Percentiles rank a stretch among this genome's conserved stretches.
Conservation (phyloP, 2,113 vertebrate species). For the Stigmatopora argus region DNA sequence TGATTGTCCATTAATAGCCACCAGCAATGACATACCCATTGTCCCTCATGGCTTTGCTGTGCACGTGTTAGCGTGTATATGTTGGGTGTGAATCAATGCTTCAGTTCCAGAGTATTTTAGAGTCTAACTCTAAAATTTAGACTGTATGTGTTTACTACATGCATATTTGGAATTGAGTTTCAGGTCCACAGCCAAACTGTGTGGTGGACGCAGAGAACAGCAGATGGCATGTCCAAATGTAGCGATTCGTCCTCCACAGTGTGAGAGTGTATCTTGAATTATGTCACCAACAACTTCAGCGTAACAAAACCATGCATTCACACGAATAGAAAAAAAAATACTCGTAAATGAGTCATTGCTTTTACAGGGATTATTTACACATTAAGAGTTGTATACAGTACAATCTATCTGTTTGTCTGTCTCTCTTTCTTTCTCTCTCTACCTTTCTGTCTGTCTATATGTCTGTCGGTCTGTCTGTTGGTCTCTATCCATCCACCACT, state of each 20-base stretch:
- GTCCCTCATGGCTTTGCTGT: slow-evolving; percentile 25
- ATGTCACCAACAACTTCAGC: slow-evolving; percentile 8
- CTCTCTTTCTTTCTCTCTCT: too few relatives aligned
- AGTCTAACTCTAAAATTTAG: slow-evolving; percentile 4
- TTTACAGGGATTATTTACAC: slow-evolving; percentile 17
- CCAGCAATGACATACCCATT: slow-evolving; percentile 49
- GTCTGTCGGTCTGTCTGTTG: too few relatives aligned
- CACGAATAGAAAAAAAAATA: slow-evolving; percentile 30
- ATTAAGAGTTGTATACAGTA: neutral
- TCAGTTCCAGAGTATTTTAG: slow-evolving; percentile 9
- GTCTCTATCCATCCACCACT: too few relatives aligned
- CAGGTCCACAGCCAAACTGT: slow-evolving; percentile 42
- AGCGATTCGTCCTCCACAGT: slow-evolving; percentile 34
- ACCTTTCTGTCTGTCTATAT: too few relatives aligned
- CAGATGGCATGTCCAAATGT: slow-evolving; percentile 66
- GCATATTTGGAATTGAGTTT: slow-evolving; percentile 31
- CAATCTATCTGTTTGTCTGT: too few relatives aligned
- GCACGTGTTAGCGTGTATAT: slow-evolving; percentile 3
- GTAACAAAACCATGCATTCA: slow-evolving; percentile 18
- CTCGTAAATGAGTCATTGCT: slow-evolving; percentile 33
- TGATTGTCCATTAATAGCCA: slow-evolving; percentile 68
- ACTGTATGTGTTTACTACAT: slow-evolving; percentile 20
- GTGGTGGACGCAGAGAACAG: slow-evolving; percentile 41
- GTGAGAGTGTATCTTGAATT: slow-evolving; percentile 40
- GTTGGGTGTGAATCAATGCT: slow-evolving; percentile 14